Evolutionary conservation across 2,888 invertebrate genomes (phyloP), one percentile per base, ranked within the genome.

Genomic region (Tachina fera): DNA sequence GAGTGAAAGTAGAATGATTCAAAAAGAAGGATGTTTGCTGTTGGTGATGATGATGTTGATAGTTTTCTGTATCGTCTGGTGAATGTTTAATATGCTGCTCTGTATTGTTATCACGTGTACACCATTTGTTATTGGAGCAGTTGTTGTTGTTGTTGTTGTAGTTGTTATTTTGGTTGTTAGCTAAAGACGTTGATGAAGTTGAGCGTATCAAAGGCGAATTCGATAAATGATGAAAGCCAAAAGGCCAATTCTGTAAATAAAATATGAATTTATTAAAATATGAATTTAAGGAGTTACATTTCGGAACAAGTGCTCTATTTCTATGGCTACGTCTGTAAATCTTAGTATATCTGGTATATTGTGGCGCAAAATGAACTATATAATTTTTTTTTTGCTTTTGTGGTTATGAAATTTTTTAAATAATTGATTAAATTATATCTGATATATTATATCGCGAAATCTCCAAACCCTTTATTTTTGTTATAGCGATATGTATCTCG

Each of bases 191-290:
- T 1, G 77, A 13, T 6, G 80, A 81, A 11, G 68, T 22, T n/a
- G 83, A 68, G 11, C 80, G 84, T 53, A 43, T 41, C 8, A 72
- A n/a, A 31, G 85, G 39, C 22, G 84, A 49, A 76, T 72, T 61
- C 1, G 79, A 49, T 43, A 75, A 77, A 77, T 83, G 71, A 92
- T 96, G 96, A 90, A 96, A 96, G 81, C 96, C 96, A 90, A 96
- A 96, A 0, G 96, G 96, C 96, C 96, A 96, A n/a, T 96, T 96
- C 96, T 96, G 94, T 41, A 94, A 95, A n/a, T 88, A 88, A 71
- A 41, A 87, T 88, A 87, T 86, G 88, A 88, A 88, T 86, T 89
- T 84, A 45, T 68, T 58, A 49, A 65, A 53, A 47, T 56, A 39
- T 22, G 31, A 22, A 22, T 2, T 41, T 41, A 39, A n/a, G 4